Evolutionary conservation across 2,113 vertebrate species (phyloP).

Genomic region (Epinephelus cyanopodus): DNA sequence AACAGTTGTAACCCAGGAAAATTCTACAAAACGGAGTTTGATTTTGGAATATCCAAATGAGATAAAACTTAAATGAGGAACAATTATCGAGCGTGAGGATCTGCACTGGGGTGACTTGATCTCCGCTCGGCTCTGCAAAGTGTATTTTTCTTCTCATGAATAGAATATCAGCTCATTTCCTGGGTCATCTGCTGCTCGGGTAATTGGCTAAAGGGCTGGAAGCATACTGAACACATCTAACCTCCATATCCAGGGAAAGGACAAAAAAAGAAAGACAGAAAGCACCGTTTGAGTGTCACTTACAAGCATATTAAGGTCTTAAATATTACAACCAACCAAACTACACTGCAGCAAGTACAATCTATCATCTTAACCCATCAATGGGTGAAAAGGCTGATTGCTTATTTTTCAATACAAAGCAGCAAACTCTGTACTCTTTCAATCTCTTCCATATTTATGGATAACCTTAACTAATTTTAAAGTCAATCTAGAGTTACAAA

Average conservation of each 20-base stretch:
- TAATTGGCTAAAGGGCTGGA: slow-evolving; percentile 59
- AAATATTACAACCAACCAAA: not conserved
- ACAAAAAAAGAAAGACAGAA: not conserved
- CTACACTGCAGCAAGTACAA: not conserved
- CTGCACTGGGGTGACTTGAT: slow-evolving; percentile 48
- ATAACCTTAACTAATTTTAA: no score
- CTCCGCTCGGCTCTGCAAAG: slow-evolving; percentile 55
- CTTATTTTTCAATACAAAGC: not conserved
- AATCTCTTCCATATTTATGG: not conserved
- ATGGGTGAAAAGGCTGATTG: not conserved
- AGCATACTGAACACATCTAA: slow-evolving; percentile 31
- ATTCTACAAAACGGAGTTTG: slow-evolving; percentile 14
- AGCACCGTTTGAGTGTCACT: not conserved
- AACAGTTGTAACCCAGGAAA: not conserved
- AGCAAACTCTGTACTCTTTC: not conserved
- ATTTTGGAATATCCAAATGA: slow-evolving; percentile 46
- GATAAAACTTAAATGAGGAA: slow-evolving; percentile 69
- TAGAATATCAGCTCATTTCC: slow-evolving; percentile 75
- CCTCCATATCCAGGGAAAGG: slow-evolving; percentile 14
- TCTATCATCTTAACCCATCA: not conserved
- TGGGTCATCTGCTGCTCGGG: slow-evolving; percentile 64
- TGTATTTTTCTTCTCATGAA: slow-evolving; percentile 71
- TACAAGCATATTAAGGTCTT: not conserved
- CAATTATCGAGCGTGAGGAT: slow-evolving; percentile 48
- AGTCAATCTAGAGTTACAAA: no score